phyloP scores from a whole-genome alignment of 2,888 invertebrate genomes.

The Drosophila macrospina region DNA sequence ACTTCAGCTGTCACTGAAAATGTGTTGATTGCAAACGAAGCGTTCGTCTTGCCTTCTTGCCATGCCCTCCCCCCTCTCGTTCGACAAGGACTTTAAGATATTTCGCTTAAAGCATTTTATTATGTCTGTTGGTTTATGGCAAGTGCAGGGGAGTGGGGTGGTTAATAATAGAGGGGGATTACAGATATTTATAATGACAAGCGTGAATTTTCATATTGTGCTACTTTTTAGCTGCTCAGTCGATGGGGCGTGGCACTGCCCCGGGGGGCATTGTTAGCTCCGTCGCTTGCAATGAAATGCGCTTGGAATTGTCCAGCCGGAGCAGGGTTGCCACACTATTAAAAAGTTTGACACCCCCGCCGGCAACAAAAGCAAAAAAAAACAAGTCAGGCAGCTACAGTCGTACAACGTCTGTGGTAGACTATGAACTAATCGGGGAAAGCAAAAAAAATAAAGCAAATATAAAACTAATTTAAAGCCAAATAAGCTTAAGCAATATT shows the following conservation, averaged over 20 bases:
- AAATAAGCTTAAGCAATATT: too few species aligned
- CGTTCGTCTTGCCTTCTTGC: background rate
- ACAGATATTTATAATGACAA: slow-evolving; percentile 74
- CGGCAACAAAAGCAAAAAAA: slow-evolving; percentile 19
- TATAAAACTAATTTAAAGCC: too few species aligned
- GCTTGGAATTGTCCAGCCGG: slow-evolving; percentile 62
- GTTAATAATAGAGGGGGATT: background rate
- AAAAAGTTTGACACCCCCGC: slow-evolving; percentile 65
- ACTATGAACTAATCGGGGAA: too few species aligned
- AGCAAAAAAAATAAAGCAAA: too few species aligned
- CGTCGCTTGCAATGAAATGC: slow-evolving; percentile 69
- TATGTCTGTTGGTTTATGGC: slow-evolving; percentile 26
- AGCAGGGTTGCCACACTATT: slow-evolving; percentile 58
- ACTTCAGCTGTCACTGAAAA: slow-evolving; percentile 75
- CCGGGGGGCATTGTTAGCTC: slow-evolving; percentile 68
- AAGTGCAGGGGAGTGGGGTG: too few species aligned
- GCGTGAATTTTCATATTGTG: slow-evolving; percentile 76
- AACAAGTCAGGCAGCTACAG: too few species aligned
- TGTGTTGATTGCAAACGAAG: slow-evolving; percentile 65
- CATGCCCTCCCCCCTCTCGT: background rate
- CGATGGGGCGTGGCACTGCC: slow-evolving; percentile 52
- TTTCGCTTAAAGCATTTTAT: slow-evolving; percentile 48
- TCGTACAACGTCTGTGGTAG: too few species aligned
- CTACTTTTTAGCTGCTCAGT: slow-evolving; percentile 43
- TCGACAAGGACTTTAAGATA: slow-evolving; percentile 33